Percentiles rank a stretch among this genome's conserved stretches.
These are phyloP conservation scores for Oryctes rhinoceros DNA, from an alignment of 1,140 invertebrate genomes.

Conservation along the genomic window DNA sequence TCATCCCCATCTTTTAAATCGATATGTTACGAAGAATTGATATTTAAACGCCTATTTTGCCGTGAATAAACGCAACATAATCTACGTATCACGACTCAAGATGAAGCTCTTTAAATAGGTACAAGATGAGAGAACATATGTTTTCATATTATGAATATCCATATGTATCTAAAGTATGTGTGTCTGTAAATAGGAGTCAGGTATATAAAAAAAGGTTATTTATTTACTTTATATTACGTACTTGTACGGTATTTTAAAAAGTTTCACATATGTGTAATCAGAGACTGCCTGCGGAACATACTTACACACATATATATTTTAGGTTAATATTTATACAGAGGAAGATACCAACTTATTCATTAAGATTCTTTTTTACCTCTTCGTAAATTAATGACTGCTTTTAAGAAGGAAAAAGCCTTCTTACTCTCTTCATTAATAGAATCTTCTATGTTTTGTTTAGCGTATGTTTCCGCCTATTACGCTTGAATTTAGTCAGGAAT, in stretches of 20 bases:
- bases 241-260: conserved; percentile 3
- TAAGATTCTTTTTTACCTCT: no score
- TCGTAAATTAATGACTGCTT: neutral
- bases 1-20: no score
- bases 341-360: no score
- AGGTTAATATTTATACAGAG: no score
- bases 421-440: conserved; percentile 9
- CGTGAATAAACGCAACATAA: no score
- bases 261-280: conserved; percentile 4
- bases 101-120: no score
- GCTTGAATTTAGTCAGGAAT: neutral
- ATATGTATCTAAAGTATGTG: conserved; percentile 3
- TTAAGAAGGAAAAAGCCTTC: neutral
- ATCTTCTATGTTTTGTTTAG: conserved; percentile 14
- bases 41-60: no score
- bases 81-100: no score
- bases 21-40: no score
- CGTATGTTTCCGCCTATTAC: conserved; percentile 7
- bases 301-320: no score
- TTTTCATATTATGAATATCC: neutral
- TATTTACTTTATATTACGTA: conserved; percentile 22
- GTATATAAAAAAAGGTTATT: conserved; percentile 13
- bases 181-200: conserved; percentile 2
- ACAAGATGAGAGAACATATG: neutral
- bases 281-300: neutral